Evolutionary conservation across 2,113 vertebrate genomes (phyloP).

Genomic region (Oreochromis spilurus): DNA sequence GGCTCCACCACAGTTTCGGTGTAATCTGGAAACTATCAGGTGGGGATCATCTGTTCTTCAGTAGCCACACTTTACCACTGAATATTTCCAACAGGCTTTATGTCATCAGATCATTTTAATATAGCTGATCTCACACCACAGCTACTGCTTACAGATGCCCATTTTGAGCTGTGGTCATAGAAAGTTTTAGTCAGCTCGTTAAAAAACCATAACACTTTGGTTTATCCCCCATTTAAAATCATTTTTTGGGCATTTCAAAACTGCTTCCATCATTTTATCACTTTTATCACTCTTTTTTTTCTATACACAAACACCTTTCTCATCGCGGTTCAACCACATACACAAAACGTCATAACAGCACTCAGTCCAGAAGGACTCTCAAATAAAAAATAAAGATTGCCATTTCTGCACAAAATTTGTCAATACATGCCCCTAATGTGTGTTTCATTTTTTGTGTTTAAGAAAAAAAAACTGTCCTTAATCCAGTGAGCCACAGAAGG

Average conservation of each 20-base stretch:
- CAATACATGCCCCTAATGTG: background rate
- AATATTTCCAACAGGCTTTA: background rate
- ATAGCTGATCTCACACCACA: background rate
- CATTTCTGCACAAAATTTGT: background rate
- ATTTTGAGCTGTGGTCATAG: background rate
- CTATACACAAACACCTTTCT: background rate
- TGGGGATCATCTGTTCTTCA: background rate
- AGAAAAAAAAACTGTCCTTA: background rate
- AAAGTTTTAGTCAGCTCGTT: background rate
- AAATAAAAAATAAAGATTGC: background rate
- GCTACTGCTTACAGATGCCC: background rate
- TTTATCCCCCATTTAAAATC: background rate
- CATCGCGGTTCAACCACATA: background rate
- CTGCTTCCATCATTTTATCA: background rate
- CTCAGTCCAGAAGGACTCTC: background rate
- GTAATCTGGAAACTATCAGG: background rate
- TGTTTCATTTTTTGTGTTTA: background rate
- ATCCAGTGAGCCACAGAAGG: background rate
- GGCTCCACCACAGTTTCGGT: background rate
- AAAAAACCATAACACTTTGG: background rate
- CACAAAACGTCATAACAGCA: background rate
- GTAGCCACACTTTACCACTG: background rate
- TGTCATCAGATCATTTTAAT: background rate
- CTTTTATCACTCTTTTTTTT: background rate
- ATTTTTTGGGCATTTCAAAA: background rate